Percentiles rank a stretch among this genome's conserved stretches.
Conservation (phyloP, 2,113 vertebrate species). For the Circaetus gallicus region DNA sequence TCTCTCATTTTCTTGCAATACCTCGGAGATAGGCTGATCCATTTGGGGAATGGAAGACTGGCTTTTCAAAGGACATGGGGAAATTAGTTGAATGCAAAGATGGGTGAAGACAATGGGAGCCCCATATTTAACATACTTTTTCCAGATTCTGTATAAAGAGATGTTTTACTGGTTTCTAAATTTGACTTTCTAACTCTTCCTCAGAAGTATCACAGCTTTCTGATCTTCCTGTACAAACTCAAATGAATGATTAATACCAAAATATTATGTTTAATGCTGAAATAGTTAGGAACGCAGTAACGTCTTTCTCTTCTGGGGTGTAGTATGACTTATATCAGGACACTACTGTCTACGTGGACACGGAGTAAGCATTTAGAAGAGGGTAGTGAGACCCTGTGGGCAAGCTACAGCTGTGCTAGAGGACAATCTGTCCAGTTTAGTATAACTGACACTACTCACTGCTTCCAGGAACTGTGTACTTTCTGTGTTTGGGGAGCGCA, state of each 20-base stretch:
- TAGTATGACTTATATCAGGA: neutral
- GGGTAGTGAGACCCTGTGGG: neutral
- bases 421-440: neutral
- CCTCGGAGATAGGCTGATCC: neutral
- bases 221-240: neutral
- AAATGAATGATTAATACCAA: neutral
- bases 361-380: neutral
- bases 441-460: neutral
- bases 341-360: too few species aligned
- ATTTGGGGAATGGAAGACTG: neutral
- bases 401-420: neutral
- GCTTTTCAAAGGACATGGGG: neutral
- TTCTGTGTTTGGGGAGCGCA: neutral
- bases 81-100: neutral
- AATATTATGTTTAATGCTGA: neutral
- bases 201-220: neutral
- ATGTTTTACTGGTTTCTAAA: neutral
- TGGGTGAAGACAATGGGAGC: neutral
- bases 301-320: neutral
- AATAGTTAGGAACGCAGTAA: neutral
- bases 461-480: neutral
- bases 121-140: neutral
- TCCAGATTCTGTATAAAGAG: neutral
- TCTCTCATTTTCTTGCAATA: neutral
- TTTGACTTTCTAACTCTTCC: neutral